Evolutionary conservation across 2,888 invertebrate species (phyloP).

Genomic region (Acanthococcus lagerstroemiae): DNA sequence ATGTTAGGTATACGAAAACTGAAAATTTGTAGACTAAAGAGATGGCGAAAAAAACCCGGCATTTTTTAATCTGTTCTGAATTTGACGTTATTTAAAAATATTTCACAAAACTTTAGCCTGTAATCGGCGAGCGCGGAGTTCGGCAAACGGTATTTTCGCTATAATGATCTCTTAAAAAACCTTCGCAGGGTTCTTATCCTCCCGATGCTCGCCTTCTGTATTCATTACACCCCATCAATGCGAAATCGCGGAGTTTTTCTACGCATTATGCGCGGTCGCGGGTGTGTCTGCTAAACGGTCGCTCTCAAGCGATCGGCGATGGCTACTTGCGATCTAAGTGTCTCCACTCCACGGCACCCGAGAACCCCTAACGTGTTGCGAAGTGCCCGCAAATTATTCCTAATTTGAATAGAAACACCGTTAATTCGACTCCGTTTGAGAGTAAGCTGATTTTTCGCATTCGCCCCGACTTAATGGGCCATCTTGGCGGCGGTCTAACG

Average conservation of each 20-base stretch:
- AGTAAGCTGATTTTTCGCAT: neutral
- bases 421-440: neutral
- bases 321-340: neutral
- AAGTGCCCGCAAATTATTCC: neutral
- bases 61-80: slow-evolving; percentile 18
- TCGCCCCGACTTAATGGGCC: too few species aligned
- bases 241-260: too few species aligned
- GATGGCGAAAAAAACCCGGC: too few species aligned
- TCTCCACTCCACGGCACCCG: neutral
- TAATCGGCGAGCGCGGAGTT: neutral
- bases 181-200: neutral
- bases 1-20: too few species aligned
- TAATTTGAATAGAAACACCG: neutral
- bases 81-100: slow-evolving; percentile 19
- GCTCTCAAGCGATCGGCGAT: too few species aligned
- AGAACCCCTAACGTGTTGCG: neutral
- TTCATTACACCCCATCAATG: too few species aligned
- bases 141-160: neutral
- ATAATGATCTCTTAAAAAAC: slow-evolving; percentile 19
- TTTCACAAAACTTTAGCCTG: slow-evolving; percentile 18
- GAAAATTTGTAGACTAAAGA: too few species aligned
- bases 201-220: neutral
- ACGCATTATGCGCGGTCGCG: too few species aligned
- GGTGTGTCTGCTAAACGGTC: too few species aligned
- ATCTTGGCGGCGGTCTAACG: too few species aligned